Conservation (phyloP, 2,888 invertebrate genomes). For the Apomyelois bistriatella region DNA sequence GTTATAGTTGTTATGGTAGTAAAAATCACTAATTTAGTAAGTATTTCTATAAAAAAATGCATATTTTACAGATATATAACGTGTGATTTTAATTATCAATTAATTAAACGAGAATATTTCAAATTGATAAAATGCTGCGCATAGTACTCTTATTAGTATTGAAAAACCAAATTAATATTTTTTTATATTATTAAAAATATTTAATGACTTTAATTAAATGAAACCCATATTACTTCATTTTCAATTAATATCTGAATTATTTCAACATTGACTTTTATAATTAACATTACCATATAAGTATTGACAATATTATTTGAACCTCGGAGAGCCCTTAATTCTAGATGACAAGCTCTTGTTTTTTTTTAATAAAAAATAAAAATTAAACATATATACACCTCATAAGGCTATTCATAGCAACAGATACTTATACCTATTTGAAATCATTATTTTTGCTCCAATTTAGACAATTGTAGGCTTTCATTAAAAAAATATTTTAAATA, state of each 20-base stretch:
- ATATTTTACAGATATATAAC: no score
- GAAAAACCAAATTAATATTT: neutral
- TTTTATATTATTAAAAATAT: neutral
- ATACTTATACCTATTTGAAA: conserved; percentile 6
- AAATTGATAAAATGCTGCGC: neutral
- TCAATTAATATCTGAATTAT: conserved; percentile 26
- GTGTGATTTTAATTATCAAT: no score
- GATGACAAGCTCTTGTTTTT: conserved; percentile 68
- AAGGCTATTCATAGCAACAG: conserved; percentile 15
- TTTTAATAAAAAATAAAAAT: conserved; percentile 22
- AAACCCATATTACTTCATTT: neutral
- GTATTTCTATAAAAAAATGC: no score
- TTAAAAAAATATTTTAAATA: neutral
- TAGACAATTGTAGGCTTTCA: conserved; percentile 13
- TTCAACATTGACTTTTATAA: conserved; percentile 55
- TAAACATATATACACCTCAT: conserved; percentile 18
- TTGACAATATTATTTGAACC: conserved; percentile 75
- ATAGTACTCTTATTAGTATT: neutral
- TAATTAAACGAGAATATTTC: neutral
- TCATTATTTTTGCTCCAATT: conserved; percentile 13
- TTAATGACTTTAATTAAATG: neutral
- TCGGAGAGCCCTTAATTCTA: conserved; percentile 59
- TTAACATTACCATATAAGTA: conserved; percentile 41
- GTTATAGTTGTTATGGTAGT: no score
- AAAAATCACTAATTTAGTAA: no score